Conservation (phyloP, 2,888 invertebrate genomes). For the Cheilosia scutellata region DNA sequence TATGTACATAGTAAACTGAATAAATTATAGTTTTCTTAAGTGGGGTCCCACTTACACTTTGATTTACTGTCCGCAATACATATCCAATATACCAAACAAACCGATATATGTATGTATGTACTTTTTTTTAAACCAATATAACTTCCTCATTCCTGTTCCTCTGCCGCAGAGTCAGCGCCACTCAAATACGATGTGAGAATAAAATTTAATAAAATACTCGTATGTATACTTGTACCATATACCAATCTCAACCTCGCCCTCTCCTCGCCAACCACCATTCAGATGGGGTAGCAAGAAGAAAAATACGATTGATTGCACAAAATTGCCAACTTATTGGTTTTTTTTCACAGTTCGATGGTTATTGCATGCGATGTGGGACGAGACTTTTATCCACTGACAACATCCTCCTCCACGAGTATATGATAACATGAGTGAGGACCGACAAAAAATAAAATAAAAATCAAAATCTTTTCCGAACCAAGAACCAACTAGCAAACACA, state of each 20-base stretch:
- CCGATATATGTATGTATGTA: neutral
- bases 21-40: too few species aligned
- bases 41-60: too few species aligned
- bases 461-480: slow-evolving; percentile 62
- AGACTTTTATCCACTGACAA: neutral
- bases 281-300: slow-evolving; percentile 56
- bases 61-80: too few species aligned
- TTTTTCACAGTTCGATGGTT: slow-evolving; percentile 63
- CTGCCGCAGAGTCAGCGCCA: neutral
- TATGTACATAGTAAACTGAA: too few species aligned
- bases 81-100: neutral
- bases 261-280: slow-evolving; percentile 12
- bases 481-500: slow-evolving; percentile 68
- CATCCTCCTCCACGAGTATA: too few species aligned
- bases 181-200: slow-evolving; percentile 9
- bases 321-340: slow-evolving; percentile 78
- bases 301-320: slow-evolving; percentile 77
- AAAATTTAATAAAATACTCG: slow-evolving; percentile 51
- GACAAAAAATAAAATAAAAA: slow-evolving; percentile 36
- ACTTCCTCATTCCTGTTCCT: neutral
- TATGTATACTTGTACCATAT: neutral
- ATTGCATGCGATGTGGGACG: slow-evolving; percentile 54
- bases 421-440: too few species aligned
- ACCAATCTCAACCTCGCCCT: neutral
- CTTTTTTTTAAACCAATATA: neutral